Percentiles rank a stretch among this genome's conserved stretches.
These are phyloP conservation scores for Rhysida immarginata DNA, from an alignment of 1,140 invertebrate species.

Conservation along the genomic window DNA sequence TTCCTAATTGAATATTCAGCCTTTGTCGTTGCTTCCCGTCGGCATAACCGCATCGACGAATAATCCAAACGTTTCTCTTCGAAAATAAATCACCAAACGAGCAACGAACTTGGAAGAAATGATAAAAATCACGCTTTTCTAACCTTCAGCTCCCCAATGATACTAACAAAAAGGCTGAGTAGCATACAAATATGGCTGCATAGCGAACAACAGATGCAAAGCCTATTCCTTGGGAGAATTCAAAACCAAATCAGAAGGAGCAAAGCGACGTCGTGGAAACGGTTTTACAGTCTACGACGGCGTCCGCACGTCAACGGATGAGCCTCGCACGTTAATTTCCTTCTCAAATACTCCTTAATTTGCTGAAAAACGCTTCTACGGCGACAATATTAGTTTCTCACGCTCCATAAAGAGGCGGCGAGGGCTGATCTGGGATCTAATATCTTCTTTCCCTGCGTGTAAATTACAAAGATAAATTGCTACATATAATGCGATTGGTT, in stretches of 20 bases:
- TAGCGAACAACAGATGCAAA: not conserved
- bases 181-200: slow-evolving; percentile 5
- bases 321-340: no score
- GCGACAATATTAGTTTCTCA: no score
- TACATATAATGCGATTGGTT: slow-evolving; percentile 4
- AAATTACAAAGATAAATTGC: slow-evolving; percentile 7
- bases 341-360: no score
- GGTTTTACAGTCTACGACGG: no score
- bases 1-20: not conserved
- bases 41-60: no score
- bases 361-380: no score
- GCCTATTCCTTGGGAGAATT: slow-evolving; percentile 8
- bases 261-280: no score
- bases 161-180: slow-evolving; percentile 4
- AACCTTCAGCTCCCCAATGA: not conserved
- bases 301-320: no score
- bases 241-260: not conserved
- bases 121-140: not conserved
- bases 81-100: not conserved
- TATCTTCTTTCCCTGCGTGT: not conserved
- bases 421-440: not conserved
- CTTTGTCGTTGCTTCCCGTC: no score
- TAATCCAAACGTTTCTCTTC: not conserved
- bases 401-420: not conserved
- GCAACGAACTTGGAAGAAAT: no score